Percentiles rank a stretch among this genome's conserved stretches.
Evolutionary conservation across 92 coral and sea anemone species (phyloP).

Genomic region (Pocillopora grandis): DNA sequence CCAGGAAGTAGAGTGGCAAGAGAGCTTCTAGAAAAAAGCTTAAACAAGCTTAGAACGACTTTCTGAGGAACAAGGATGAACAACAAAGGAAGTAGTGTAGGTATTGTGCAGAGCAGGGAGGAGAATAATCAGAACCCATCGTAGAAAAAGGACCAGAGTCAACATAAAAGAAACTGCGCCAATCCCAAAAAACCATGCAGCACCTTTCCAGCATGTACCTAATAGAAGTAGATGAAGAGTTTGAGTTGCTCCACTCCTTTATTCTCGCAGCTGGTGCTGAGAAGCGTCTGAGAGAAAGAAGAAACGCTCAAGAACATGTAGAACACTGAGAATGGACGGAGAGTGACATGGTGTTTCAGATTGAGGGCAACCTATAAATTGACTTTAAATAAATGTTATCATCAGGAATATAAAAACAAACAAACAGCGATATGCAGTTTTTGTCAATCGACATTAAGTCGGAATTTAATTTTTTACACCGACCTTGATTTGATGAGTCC

Average conservation of each 20-base stretch:
- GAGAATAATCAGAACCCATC: too few species aligned
- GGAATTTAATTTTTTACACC: background rate
- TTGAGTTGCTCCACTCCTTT: background rate
- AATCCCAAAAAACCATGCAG: background rate
- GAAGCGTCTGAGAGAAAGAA: constrained; percentile 21
- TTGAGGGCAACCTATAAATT: background rate
- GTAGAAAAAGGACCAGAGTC: background rate
- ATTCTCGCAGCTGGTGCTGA: constrained; percentile 22
- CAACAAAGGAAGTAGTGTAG: too few species aligned
- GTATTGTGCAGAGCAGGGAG: too few species aligned
- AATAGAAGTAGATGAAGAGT: background rate
- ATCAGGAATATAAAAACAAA: too few species aligned
- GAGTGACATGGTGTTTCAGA: background rate
- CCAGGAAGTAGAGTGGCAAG: too few species aligned
- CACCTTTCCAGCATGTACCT: background rate
- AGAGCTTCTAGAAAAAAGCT: too few species aligned
- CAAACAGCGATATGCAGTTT: too few species aligned
- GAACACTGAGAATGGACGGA: background rate
- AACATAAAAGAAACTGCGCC: background rate
- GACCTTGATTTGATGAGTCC: constrained; percentile 65
- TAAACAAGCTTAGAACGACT: too few species aligned
- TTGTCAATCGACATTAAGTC: too few species aligned
- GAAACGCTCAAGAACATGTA: background rate
- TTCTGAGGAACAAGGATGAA: too few species aligned
- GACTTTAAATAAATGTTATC: too few species aligned